Evolutionary conservation across 2,888 invertebrate species (phyloP).

Genomic region (Hydraecia micacea): DNA sequence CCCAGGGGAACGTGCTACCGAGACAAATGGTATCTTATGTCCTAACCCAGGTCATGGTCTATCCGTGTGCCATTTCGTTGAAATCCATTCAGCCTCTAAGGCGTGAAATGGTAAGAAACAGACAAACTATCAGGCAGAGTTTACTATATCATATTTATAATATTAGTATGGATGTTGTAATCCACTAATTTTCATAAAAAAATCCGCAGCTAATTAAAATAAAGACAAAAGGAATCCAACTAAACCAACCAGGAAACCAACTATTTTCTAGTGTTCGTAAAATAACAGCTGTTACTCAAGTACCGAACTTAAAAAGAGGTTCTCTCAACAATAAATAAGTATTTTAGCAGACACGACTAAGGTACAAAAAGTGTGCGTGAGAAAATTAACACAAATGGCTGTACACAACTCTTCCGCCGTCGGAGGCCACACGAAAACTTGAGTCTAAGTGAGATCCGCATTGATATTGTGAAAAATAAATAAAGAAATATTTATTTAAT

Average conservation of each 20-base stretch:
- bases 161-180: not conserved
- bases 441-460: constrained; percentile 37
- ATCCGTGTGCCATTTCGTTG: not conserved
- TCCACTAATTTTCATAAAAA: not conserved
- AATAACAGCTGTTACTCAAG: not conserved
- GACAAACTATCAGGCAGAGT: not conserved
- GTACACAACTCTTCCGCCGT: constrained; percentile 57
- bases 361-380: constrained; percentile 62
- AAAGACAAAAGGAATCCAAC: too few relatives aligned
- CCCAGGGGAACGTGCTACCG: not conserved
- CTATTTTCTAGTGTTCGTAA: not conserved
- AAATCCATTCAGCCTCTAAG: not conserved
- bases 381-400: constrained; percentile 66
- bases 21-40: not conserved
- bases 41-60: not conserved
- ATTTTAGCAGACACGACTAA: constrained; percentile 57
- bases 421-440: constrained; percentile 59
- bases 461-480: constrained; percentile 22
- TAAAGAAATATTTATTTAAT: not conserved
- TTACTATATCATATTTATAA: not conserved
- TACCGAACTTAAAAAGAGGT: constrained; percentile 43
- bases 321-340: constrained; percentile 38
- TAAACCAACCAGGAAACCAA: too few relatives aligned
- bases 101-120: not conserved
- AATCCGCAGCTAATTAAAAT: not conserved